Percentiles rank a stretch among this genome's conserved stretches.
Conservation (phyloP, 2,113 vertebrate genomes). For the Megaceryle torquata region DNA sequence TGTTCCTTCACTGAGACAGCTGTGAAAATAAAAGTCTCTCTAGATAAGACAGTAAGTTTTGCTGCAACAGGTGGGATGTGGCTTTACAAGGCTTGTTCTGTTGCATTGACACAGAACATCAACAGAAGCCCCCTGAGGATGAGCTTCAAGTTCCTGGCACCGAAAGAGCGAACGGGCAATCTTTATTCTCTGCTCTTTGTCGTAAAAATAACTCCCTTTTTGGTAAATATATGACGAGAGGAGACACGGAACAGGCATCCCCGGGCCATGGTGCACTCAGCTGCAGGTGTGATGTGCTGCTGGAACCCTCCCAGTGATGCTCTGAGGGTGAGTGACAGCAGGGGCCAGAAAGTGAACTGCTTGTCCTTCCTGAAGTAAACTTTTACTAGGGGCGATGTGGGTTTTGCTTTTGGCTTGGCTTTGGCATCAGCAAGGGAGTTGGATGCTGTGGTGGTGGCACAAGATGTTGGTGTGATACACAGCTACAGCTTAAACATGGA, state of each 20-base stretch:
- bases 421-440: accelerated
- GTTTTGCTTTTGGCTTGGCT: not conserved
- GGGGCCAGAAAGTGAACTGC: not conserved
- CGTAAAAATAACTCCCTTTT: not conserved
- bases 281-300: not conserved
- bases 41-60: not conserved
- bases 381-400: accelerated
- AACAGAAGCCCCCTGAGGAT: not conserved
- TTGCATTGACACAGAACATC: not conserved
- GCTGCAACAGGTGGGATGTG: not conserved
- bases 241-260: not conserved
- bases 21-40: not conserved
- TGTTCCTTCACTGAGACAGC: not conserved
- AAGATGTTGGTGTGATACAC: not conserved
- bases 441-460: accelerated
- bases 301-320: not conserved
- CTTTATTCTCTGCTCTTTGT: not conserved
- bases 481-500: not conserved
- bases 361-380: not conserved
- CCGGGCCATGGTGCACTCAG: accelerated
- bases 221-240: not conserved
- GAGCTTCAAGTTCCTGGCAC: not conserved
- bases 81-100: not conserved
- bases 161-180: not conserved
- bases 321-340: not conserved